Percentiles rank a stretch among this genome's conserved stretches.
Evolutionary conservation across 1,140 invertebrate species (phyloP).

Genomic region (Pentalonia nigronervosa): DNA sequence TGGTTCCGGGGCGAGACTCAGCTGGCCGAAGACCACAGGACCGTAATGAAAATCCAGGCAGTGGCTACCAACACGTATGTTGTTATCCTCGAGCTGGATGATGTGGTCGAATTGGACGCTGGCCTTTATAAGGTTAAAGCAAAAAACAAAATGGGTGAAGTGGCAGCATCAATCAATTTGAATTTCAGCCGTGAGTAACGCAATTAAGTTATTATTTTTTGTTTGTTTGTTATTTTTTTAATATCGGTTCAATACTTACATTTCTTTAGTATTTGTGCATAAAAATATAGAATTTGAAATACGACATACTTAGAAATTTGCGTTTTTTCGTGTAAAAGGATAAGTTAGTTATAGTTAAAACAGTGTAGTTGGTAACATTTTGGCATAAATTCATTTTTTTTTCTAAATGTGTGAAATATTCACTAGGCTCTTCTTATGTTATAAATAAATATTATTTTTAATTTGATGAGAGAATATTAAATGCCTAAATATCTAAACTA

Average conservation of each 20-base stretch:
- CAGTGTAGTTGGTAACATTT: background rate
- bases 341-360: background rate
- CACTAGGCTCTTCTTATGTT: background rate
- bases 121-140: constrained; percentile 98
- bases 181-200: constrained; percentile 96
- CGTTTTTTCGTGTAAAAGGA: background rate
- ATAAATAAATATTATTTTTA: background rate
- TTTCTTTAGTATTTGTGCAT: background rate
- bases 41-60: constrained; percentile 84
- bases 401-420: constrained; percentile 5
- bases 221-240: background rate
- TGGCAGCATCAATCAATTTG: constrained; percentile 96
- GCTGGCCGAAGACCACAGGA: constrained; percentile 82
- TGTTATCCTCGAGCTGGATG: constrained; percentile 90
- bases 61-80: constrained; percentile 86
- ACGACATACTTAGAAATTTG: background rate
- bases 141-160: constrained; percentile 97
- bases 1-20: constrained; percentile 90
- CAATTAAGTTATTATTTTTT: background rate
- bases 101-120: constrained; percentile 94
- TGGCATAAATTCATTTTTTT: background rate
- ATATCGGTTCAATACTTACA: background rate
- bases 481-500: background rate
- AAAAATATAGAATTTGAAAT: background rate
- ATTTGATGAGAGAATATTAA: background rate